Evolutionary conservation across 2,797 vertebrate genomes (phyloP), one percentile per base, ranked within the genome.

Genomic region (Acanthurus leucopareius): DNA sequence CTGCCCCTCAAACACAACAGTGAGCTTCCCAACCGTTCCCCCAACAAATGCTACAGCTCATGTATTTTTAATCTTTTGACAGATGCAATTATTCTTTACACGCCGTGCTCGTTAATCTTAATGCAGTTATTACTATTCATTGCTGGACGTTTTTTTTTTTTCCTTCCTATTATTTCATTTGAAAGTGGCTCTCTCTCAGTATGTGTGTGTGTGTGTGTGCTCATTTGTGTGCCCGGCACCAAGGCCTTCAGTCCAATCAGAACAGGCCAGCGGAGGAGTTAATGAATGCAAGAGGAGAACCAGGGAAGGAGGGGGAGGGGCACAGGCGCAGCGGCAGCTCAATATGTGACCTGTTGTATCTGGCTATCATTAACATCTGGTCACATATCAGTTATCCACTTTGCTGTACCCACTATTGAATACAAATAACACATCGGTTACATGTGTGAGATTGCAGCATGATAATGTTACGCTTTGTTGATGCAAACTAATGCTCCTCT

Each of bases 31-130:
- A 79, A 47, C 71, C 81, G 22, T 51, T 73, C 77, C 84, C 79
- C 86, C 86, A 92, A 91, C 89, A 91, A 92, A 91, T n/a, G 87
- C 90, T 77, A 87, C 85, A 93, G 87, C 89, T 93, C 92, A 94
- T 95, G 93, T 94, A 92, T 94, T 95, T 94, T 93, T 93, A 93
- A 95, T 95, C 90, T 88, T 88, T 93, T 93, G 93, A 94, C 93
- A 94, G 92, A 93, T 88, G 82, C 92, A 94, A 94, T 95, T 94
- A 94, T 95, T 95, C 93, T 94, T 94, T 91, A 94, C 94, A 92
- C 73, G 77, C 92, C 69, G 57, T 80, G 91, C 94, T 95, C 91
- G 88, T 95, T 95, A 95, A 95, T 95, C 94, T 95, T 95, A 95
- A 95, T 94, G 92, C 92, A 93, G 90, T 93, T 93, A 94, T 94